Percentiles rank a stretch among this genome's conserved stretches.
phyloP scores from a whole-genome alignment of 2,113 vertebrate genomes.

The Mungos mungo region DNA sequence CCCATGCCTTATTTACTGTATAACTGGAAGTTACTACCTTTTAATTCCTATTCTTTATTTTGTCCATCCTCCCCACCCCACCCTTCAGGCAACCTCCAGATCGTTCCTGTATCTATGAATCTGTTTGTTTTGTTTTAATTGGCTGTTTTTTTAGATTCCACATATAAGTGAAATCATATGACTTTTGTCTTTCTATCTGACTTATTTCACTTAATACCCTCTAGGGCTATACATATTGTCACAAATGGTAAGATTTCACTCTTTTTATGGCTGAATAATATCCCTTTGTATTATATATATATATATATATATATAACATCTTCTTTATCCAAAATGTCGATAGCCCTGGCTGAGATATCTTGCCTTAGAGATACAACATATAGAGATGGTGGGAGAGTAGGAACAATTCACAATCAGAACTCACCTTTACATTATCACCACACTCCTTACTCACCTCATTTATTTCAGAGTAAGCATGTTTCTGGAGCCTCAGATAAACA shows the following conservation, averaged over 20 bases:
- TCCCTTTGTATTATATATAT: neutral
- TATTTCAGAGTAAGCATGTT: constrained; percentile 35
- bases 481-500: constrained; percentile 61
- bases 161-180: neutral
- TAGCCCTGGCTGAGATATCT: neutral
- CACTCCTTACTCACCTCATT: constrained; percentile 8
- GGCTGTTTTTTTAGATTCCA: neutral
- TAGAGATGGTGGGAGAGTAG: neutral
- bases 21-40: neutral
- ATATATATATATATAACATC: neutral
- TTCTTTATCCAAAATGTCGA: neutral
- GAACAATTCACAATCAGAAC: neutral
- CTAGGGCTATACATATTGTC: neutral
- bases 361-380: neutral
- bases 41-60: neutral
- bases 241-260: neutral
- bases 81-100: neutral
- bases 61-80: neutral
- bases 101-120: neutral
- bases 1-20: neutral
- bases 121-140: neutral
- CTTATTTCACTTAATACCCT: neutral
- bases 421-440: neutral
- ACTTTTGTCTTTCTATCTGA: neutral
- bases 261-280: neutral